A percentile compares a stretch with the other conserved stretches of the same genome.
Conservation (phyloP, 2,113 vertebrate species). For the Nycticebus coucang region DNA sequence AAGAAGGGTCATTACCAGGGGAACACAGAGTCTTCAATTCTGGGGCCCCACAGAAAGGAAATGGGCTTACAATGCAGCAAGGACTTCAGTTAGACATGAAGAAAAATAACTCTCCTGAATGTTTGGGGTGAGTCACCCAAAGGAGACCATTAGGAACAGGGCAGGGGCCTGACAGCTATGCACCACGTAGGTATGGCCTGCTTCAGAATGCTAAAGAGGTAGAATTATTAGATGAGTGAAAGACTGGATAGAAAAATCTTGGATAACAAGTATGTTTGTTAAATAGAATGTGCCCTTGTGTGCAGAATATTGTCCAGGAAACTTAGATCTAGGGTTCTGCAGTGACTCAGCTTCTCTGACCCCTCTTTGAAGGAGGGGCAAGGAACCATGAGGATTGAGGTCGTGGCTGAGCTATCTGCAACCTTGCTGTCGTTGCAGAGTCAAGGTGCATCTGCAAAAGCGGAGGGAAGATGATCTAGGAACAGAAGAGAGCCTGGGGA, state of each 20-base stretch:
- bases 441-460: not conserved
- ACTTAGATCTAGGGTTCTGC: not conserved
- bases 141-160: not conserved
- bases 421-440: not conserved
- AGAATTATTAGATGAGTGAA: not conserved
- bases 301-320: not conserved
- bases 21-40: not conserved
- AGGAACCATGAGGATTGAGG: not conserved
- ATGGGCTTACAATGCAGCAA: not conserved
- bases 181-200: rapidly evolving
- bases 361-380: not conserved
- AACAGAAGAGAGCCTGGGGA: not conserved
- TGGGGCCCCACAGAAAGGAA: not conserved
- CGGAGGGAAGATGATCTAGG: not conserved
- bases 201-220: not conserved
- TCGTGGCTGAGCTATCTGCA: not conserved
- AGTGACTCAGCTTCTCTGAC: not conserved
- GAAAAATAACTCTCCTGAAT: not conserved
- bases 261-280: not conserved
- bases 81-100: not conserved
- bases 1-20: not conserved
- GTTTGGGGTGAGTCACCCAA: not conserved
- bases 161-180: not conserved
- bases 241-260: not conserved
- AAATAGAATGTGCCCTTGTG: not conserved